Evolutionary conservation across 2,888 invertebrate genomes (phyloP).

Genomic region (Drosophila stalkeri): DNA sequence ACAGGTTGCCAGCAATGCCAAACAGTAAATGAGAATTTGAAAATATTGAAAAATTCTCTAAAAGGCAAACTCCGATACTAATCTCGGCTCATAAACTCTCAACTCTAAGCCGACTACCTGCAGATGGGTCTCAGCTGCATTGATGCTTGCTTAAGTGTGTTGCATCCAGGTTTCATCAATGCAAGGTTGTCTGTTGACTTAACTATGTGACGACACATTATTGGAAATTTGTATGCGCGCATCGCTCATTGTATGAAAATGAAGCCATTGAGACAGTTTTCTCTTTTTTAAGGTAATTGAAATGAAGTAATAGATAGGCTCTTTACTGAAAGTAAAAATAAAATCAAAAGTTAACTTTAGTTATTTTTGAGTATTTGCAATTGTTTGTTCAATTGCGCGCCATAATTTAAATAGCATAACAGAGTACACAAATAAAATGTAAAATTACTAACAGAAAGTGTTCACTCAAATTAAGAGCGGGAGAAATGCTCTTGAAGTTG

Average conservation of each 20-base stretch:
- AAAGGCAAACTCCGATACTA: not conserved
- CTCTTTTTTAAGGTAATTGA: not conserved
- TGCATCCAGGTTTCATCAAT: not conserved
- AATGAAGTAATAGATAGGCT: too few relatives aligned
- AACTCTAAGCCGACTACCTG: not conserved
- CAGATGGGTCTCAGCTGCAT: not conserved
- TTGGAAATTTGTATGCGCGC: not conserved
- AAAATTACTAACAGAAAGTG: not conserved
- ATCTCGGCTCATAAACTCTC: not conserved
- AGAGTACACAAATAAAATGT: not conserved
- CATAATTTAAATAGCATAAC: not conserved
- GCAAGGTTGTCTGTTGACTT: not conserved
- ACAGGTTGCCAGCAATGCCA: constrained; percentile 27
- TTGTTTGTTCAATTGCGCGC: not conserved
- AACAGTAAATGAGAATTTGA: not conserved
- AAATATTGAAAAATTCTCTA: not conserved
- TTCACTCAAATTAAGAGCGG: not conserved
- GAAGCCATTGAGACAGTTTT: not conserved
- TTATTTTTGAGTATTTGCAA: not conserved
- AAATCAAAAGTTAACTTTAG: not conserved
- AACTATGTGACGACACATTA: not conserved
- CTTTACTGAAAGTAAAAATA: not conserved
- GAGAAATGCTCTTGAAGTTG: not conserved
- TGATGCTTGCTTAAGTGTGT: not conserved
- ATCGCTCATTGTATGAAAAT: not conserved